These are phyloP conservation scores for Anthoptus insignis DNA, from an alignment of 2,888 invertebrate genomes.

Conservation along the genomic window DNA sequence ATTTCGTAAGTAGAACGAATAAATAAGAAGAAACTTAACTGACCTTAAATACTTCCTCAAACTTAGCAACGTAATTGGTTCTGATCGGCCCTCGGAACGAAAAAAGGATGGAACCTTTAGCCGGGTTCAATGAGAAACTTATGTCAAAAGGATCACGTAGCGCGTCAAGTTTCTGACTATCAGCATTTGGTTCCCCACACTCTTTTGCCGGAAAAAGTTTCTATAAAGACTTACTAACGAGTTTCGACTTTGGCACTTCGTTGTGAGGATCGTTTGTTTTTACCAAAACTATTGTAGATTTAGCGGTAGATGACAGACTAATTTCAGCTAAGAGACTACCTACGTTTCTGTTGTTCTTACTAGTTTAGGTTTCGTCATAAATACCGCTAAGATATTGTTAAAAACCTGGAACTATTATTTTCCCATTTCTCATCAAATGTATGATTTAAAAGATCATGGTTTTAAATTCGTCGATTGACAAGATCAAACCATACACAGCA, in stretches of 20 bases:
- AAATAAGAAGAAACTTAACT: constrained; percentile 7
- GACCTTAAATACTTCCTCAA: constrained; percentile 8
- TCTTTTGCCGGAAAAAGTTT: constrained; percentile 55
- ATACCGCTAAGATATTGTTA: too few species aligned
- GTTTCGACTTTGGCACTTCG: constrained; percentile 51
- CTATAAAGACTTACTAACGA: constrained; percentile 58
- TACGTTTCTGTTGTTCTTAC: not conserved
- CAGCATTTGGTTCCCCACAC: constrained; percentile 56
- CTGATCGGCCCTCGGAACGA: constrained; percentile 28
- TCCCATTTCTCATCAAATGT: too few species aligned
- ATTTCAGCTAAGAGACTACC: not conserved
- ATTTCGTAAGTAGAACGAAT: not conserved
- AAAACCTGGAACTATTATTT: too few species aligned
- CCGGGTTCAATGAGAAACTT: constrained; percentile 51
- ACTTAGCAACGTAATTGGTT: constrained; percentile 29
- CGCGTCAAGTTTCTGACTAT: constrained; percentile 57
- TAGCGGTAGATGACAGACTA: not conserved
- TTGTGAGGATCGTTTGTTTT: constrained; percentile 17
- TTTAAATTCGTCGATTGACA: too few species aligned
- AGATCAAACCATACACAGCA: too few species aligned
- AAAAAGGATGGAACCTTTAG: constrained; percentile 38
- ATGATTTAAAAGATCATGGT: too few species aligned
- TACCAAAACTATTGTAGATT: constrained; percentile 8
- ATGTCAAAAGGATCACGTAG: constrained; percentile 58
- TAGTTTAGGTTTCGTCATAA: too few species aligned